Percentiles rank a stretch among this genome's conserved stretches.
Conservation (phyloP, 2,888 invertebrate species). For the Drosophila differens region DNA sequence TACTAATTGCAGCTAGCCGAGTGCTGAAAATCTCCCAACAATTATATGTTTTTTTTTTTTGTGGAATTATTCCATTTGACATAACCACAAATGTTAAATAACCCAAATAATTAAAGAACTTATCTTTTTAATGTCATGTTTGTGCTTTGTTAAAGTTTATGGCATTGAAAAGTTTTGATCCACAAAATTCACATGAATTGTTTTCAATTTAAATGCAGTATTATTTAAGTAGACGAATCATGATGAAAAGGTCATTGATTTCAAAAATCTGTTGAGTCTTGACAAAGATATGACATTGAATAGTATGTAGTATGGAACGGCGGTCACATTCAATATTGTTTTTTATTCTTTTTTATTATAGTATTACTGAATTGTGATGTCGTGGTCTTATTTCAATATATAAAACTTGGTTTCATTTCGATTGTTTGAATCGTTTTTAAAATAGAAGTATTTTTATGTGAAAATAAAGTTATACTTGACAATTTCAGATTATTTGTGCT, state of each 20-base stretch:
- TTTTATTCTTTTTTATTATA: neutral
- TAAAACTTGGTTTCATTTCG: neutral
- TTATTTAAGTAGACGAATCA: neutral
- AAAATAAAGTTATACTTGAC: neutral
- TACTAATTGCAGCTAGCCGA: neutral
- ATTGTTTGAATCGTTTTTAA: neutral
- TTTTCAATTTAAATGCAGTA: neutral
- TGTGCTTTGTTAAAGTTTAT: neutral
- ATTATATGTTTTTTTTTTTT: neutral
- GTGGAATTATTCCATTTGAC: neutral
- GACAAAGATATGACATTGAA: neutral
- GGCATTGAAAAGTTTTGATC: neutral
- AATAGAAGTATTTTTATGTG: neutral
- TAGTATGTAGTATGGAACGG: neutral
- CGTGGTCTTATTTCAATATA: neutral
- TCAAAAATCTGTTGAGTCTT: neutral
- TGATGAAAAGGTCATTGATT: neutral
- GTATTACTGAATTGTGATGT: neutral
- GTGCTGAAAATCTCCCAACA: neutral
- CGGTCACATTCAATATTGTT: neutral
- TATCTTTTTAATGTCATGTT: neutral
- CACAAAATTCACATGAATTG: neutral
- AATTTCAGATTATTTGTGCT: neutral
- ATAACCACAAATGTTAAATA: neutral
- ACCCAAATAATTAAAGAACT: neutral